Percentiles rank a stretch among this genome's conserved stretches.
phyloP scores from a whole-genome alignment of 2,888 invertebrate species.

The Balanococcus diminutus region DNA sequence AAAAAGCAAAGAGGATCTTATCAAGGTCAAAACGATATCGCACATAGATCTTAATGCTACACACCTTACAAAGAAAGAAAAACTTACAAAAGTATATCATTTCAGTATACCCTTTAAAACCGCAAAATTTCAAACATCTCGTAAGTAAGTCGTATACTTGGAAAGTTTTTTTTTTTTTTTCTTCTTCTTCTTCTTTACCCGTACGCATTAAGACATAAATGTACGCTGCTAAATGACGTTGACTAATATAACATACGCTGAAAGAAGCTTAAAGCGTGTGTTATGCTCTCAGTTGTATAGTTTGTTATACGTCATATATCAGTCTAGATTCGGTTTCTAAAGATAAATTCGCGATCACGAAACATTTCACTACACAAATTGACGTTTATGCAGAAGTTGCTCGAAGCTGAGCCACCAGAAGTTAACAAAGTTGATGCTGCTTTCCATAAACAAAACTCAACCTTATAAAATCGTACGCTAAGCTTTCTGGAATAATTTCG shows the following conservation, averaged over 20 bases:
- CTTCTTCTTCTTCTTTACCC: too few species aligned
- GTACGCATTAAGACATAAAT: background rate
- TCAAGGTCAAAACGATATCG: too few species aligned
- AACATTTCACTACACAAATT: constrained; percentile 28
- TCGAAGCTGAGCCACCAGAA: constrained; percentile 26
- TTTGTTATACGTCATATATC: constrained; percentile 13
- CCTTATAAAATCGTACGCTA: constrained; percentile 14
- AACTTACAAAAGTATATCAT: too few species aligned
- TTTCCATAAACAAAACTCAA: constrained; percentile 33
- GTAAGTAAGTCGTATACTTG: background rate
- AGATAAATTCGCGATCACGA: constrained; percentile 31
- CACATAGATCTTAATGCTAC: too few species aligned
- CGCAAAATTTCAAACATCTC: background rate
- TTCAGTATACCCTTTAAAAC: background rate
- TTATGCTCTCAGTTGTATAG: background rate
- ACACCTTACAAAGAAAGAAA: too few species aligned
- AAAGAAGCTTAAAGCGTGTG: constrained; percentile 12
- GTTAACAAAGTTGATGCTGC: constrained; percentile 8
- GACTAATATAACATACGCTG: background rate
- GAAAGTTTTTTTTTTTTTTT: background rate
- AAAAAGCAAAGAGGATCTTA: too few species aligned
- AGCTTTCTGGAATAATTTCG: constrained; percentile 27
- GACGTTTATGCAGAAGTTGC: constrained; percentile 9
- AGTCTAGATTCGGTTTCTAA: constrained; percentile 18
- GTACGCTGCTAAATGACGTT: constrained; percentile 9